Evolutionary conservation across 2,113 vertebrate species (phyloP), one percentile per base, ranked within the genome.

Genomic region (Lipophrys pholis): DNA sequence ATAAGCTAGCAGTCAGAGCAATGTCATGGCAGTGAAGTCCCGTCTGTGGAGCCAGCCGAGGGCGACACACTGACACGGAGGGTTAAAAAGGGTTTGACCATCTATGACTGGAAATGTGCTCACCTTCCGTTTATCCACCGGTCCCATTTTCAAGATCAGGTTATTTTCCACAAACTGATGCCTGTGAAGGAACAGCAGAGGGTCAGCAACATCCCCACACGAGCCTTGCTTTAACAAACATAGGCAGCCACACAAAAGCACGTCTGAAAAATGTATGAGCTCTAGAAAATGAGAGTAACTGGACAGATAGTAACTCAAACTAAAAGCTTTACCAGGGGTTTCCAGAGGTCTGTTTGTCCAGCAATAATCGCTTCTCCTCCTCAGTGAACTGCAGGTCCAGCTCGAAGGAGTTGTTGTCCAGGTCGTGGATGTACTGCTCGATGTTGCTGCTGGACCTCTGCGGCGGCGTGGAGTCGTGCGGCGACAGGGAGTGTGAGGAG

Each of bases 121-220:
- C 66, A 99, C 98, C 96, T 99, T 99, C 84, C 98, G 94, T 92
- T 99, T 99, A 91, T 99, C 98, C 70, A 99, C 98, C 63, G 98
- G 98, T 70, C 98, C 98, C 98, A 99, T 99, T 94, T 99, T 99
- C 74, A 99, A 91, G 81, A 99, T 99, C 89, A 99, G 95, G 86
- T 99, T 99, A 89, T 99, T 99, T 91, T 99, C 97, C 94, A 99
- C 97, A 95, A 99, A 99, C 83, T 97, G 97, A 85, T 99, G 97
- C 98, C 98, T 99, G 90, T 69, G 65, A 89, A 81, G 71, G 76
- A 88, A 12, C 11, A 71, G 59, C 14, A 73, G 0, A 3, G 30
- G 30, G 52, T 73, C 52, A 60, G 8, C n/a, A 1, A 61, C 35
- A 62, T 6, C 0, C 10, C 55, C 5, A 15, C 0, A 60, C 5